Conservation (phyloP, 2,797 vertebrate genomes). For the Anomalospiza imberbis region DNA sequence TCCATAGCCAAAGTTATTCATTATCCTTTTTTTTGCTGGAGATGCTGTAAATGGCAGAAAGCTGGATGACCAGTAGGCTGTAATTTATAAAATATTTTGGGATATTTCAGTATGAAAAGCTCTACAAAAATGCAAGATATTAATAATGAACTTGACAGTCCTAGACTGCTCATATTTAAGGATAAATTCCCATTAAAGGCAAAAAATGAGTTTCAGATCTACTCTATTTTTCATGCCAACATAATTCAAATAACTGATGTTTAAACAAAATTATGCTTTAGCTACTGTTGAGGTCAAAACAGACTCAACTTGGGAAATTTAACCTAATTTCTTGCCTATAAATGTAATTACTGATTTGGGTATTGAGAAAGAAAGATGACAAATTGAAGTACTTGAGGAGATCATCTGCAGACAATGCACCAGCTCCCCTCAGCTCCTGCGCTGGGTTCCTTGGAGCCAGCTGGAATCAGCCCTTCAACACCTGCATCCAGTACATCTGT, state of each 20-base stretch:
- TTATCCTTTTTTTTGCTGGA: not conserved
- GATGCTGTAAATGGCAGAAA: not conserved
- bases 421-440: not conserved
- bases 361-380: not conserved
- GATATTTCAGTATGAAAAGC: not conserved
- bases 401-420: not conserved
- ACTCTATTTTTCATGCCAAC: not conserved
- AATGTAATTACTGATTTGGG: not conserved
- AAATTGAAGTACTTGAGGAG: not conserved
- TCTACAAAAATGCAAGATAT: not conserved
- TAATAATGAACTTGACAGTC: not conserved
- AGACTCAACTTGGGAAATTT: not conserved
- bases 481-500: not conserved
- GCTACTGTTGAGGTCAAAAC: not conserved
- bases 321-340: not conserved
- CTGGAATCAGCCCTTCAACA: not conserved
- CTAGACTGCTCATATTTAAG: not conserved
- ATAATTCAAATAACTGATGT: not conserved
- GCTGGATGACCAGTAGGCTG: not conserved
- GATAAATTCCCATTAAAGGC: not conserved
- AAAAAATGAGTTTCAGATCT: not conserved
- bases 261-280: not conserved
- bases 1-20: not conserved
- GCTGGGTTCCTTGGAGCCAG: rapidly evolving
- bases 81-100: not conserved